Percentiles rank a stretch among this genome's conserved stretches.
These are phyloP conservation scores for Zaprionus bogoriensis DNA, from an alignment of 2,888 invertebrate species.

Conservation along the genomic window DNA sequence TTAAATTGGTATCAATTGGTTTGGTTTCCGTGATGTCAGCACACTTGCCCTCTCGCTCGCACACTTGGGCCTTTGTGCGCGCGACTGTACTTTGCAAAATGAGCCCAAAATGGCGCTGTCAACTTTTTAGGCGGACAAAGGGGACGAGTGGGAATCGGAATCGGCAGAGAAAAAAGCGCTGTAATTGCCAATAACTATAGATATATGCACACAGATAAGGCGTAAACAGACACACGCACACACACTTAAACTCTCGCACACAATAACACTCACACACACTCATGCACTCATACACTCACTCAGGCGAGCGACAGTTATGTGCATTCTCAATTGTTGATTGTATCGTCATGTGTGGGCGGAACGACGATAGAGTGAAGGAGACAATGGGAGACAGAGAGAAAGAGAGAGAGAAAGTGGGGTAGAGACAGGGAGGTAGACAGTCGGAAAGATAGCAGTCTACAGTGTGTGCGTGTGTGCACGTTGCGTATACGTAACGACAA, in stretches of 20 bases:
- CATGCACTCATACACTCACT: constrained; percentile 16
- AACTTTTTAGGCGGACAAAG: constrained; percentile 25
- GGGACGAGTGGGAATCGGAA: not conserved
- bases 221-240: not conserved
- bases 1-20: not conserved
- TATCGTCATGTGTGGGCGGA: constrained; percentile 25
- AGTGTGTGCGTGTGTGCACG: constrained; percentile 24
- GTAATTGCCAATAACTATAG: constrained; percentile 53
- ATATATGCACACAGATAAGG: constrained; percentile 33
- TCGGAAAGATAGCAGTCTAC: not conserved
- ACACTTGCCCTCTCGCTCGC: not conserved
- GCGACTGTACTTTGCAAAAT: constrained; percentile 31
- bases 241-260: constrained; percentile 1
- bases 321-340: constrained; percentile 47
- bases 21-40: not conserved
- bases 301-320: constrained; percentile 41
- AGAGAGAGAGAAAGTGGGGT: not conserved
- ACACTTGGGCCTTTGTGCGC: constrained; percentile 7
- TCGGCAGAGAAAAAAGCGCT: constrained; percentile 21
- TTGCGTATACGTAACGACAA: constrained; percentile 50
- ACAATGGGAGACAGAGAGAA: not conserved
- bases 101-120: constrained; percentile 11
- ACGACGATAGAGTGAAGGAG: not conserved
- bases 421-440: not conserved
- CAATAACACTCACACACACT: not conserved